Base-by-base conservation (phyloP, 2,797 vertebrate species). In the Chaunax sp. region DNA sequence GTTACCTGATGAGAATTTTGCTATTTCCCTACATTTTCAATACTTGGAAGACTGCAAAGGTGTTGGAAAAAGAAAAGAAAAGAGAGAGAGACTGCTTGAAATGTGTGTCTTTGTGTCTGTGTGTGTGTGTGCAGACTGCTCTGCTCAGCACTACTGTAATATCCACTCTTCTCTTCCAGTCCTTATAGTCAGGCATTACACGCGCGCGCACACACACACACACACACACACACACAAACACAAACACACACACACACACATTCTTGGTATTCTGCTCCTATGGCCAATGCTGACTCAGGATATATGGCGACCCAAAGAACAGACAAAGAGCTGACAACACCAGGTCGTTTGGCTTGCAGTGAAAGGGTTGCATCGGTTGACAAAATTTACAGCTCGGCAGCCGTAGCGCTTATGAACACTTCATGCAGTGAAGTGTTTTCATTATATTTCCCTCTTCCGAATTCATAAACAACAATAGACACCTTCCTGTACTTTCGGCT, bases 281-380 rank as follows among this genome's bases (percentile, higher is more conserved):
- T 71, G 69, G 65, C 74, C 82, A 72, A 22, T 69, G 90, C 88
- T 91, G 87, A 90, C 62, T 90, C 82, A 72, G 79, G 60, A 58
- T 69, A 64, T 71, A 73, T 47, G 55, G 63, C 52, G 59, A 81
- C 79, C 69, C 69, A 71, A 80, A 69, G 77, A 83, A 81, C 71
- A 83, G 86, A 89, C 84, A 87, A 89, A 87, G 78, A 80, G 85
- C 87, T 89, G 88, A 91, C 88, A 78, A 79, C 81, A 88, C 76
- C 75, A 60, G 80, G 81, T 80, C 61, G 11, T 67, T 84, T 83
- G 77, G 84, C 78, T 79, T 11, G 40, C 44, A 45, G 76, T 19
- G 7, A 69, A 71, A 68, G 61, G 66, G 28, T 61, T 78, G 68
- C 76, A 74, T 50, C 23, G 23, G 18, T 68, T 78, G 68, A 78